Evolutionary conservation across 2,797 vertebrate genomes (phyloP).

Genomic region (Pangasius sanitwongsei): DNA sequence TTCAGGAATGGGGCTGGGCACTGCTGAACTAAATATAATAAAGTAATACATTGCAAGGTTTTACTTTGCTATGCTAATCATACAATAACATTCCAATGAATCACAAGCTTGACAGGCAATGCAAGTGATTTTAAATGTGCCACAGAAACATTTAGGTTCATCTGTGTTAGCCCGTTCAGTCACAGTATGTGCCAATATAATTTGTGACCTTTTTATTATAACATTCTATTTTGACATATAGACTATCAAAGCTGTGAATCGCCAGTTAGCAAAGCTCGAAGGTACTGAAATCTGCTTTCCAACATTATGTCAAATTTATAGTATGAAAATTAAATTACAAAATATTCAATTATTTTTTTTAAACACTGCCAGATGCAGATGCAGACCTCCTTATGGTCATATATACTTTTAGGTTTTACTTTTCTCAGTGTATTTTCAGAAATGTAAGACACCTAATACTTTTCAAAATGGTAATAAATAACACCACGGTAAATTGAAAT

Average conservation of each 20-base stretch:
- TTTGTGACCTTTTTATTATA: background rate
- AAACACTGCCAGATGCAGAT: background rate
- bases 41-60: background rate
- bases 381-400: background rate
- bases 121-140: background rate
- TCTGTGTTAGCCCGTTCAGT: background rate
- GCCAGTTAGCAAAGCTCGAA: background rate
- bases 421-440: background rate
- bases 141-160: background rate
- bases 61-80: too few species aligned
- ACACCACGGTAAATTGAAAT: background rate
- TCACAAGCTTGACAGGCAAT: background rate
- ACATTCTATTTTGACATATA: background rate
- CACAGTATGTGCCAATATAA: background rate
- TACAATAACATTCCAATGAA: background rate
- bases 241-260: background rate
- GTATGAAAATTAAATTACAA: background rate
- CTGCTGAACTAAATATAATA: background rate
- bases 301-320: background rate
- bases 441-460: background rate
- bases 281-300: background rate
- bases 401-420: background rate
- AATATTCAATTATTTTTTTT: background rate
- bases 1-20: slow-evolving; percentile 9
- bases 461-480: background rate